Evolutionary conservation across 2,113 vertebrate species (phyloP).

Genomic region (Podarcis muralis): DNA sequence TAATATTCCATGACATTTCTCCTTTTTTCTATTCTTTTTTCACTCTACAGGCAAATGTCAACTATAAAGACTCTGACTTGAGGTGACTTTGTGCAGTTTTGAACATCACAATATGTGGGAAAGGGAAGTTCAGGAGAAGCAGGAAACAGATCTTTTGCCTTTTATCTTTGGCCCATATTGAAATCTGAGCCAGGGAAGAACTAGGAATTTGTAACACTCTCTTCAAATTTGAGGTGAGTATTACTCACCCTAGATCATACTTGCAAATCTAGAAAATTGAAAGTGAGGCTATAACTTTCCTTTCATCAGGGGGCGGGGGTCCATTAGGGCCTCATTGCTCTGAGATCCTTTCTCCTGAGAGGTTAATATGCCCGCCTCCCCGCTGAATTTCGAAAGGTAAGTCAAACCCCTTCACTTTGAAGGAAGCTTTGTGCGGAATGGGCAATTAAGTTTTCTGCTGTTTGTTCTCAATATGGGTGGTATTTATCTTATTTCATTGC

Average conservation of each 20-base stretch:
- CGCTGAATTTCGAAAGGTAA: background rate
- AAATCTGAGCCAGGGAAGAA: background rate
- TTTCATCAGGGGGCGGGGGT: too few species aligned
- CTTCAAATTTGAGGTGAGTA: background rate
- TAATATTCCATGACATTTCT: background rate
- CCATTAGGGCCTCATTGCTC: too few species aligned
- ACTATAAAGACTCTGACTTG: background rate
- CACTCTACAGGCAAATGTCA: background rate
- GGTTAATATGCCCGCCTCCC: too few species aligned
- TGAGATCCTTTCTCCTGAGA: background rate
- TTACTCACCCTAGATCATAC: background rate
- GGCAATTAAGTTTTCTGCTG: background rate
- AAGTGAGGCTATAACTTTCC: background rate
- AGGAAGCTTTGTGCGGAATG: background rate
- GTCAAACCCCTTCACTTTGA: background rate
- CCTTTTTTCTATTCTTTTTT: background rate
- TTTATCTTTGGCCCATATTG: background rate
- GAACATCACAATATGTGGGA: background rate
- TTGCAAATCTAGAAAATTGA: too few species aligned
- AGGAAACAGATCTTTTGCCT: background rate
- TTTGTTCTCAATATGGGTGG: too few species aligned
- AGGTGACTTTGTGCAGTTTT: background rate
- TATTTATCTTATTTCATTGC: too few species aligned
- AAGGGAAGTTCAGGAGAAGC: background rate
- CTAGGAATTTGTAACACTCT: background rate